Base-by-base conservation (phyloP, 2,797 vertebrate genomes). In the Cuculus canorus region DNA sequence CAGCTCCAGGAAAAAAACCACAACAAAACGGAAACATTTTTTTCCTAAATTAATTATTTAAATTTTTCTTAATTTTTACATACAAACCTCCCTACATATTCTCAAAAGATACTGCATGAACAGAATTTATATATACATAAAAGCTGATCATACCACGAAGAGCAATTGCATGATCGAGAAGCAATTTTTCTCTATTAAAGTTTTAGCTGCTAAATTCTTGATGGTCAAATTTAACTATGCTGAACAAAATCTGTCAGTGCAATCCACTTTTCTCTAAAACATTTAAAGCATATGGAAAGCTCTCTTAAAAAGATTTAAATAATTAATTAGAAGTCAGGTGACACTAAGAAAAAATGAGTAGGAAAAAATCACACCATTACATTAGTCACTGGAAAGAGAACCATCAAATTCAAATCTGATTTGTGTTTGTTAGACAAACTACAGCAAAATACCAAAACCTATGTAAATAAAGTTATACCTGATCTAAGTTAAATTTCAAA, bases 401-500 rank as follows among this genome's bases (percentile, higher is more conserved):
- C 66, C 35, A 64, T 18, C 63, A 91, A 77, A 90, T 95, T 65
- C 45, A 83, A 96, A 92, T 92, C 91, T 89, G 71, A 63, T 96
- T 96, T 93, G 65, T n/a, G 92, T 92, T 96, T 96, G 60, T 88
- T 91, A 91, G 70, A 63, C 50, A 50, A 72, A 41, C 66, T 57
- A 37, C 72, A 84, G 61, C 24, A 88, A 89, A 91, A 86, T 81
- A 95, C 91, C 92, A 81, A 69, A 85, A 94, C 84, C 94, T 82
- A 93, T 56, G 73, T 52, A 85, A 85, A 88, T 43, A 78, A 95
- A 94, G 84, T 85, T 94, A 65, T n/a, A 69, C 56, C 53, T 92
- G 68, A 92, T 90, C 82, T 86, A 94, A 86, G 83, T 66, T 87
- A 85, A 61, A 85, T 73, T 95, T 83, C 95, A 76, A 95, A 94